Conservation (phyloP, 1,140 invertebrate genomes). For the Cataglyphis hispanica region DNA sequence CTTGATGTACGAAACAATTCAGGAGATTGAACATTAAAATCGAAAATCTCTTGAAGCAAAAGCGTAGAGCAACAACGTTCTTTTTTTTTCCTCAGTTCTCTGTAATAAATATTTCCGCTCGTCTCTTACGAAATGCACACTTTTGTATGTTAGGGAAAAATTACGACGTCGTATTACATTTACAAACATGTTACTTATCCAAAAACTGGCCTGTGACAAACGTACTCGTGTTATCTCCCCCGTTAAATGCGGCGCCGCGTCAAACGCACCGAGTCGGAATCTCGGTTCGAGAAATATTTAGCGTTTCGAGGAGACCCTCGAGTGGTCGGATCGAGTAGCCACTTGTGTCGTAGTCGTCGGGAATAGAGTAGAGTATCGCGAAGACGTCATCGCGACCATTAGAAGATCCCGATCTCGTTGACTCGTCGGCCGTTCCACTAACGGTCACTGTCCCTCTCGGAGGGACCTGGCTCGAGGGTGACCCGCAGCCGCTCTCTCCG, state of each 20-base stretch:
- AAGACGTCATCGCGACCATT: slow-evolving; percentile 73
- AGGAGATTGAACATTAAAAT: slow-evolving; percentile 7
- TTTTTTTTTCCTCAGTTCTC: neutral
- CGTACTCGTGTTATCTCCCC: neutral
- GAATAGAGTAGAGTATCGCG: slow-evolving; percentile 56
- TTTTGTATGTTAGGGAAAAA: neutral
- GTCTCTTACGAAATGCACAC: neutral
- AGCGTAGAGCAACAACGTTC: neutral
- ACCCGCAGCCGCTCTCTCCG: slow-evolving; percentile 16
- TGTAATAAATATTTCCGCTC: neutral
- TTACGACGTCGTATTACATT: neutral
- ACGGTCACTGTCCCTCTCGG: slow-evolving; percentile 50
- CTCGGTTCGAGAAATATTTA: slow-evolving; percentile 37
- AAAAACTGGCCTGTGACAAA: neutral
- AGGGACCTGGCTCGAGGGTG: slow-evolving; percentile 55
- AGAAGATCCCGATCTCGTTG: slow-evolving; percentile 66
- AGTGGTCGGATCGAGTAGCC: slow-evolving; percentile 34
- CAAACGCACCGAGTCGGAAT: slow-evolving; percentile 33
- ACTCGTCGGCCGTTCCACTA: slow-evolving; percentile 43
- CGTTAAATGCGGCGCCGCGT: neutral
- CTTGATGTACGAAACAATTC: slow-evolving; percentile 34
- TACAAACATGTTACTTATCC: slow-evolving; percentile 3
- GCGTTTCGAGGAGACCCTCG: slow-evolving; percentile 45
- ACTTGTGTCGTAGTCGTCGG: slow-evolving; percentile 64
- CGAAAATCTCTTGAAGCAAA: slow-evolving; percentile 32